These are phyloP conservation scores for Apostichopus japonicus DNA, from an alignment of 35 echinoderm and acorn worm species.

Conservation along the genomic window DNA sequence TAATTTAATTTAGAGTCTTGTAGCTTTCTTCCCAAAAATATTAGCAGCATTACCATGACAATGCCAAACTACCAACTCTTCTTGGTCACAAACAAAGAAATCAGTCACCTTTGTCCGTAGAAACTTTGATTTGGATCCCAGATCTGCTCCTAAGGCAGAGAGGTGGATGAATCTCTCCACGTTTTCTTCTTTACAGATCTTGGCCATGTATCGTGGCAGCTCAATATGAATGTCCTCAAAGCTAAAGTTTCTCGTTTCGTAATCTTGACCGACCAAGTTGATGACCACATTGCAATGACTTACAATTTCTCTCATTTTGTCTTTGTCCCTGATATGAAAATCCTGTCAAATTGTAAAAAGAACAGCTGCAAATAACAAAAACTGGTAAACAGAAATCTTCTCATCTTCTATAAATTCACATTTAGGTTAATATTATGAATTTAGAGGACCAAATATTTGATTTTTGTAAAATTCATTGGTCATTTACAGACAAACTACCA, in stretches of 20 bases:
- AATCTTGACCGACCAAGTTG: constrained; percentile 88
- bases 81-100: background rate
- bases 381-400: background rate
- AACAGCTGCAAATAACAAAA: background rate
- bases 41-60: too few species aligned
- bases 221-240: constrained; percentile 92
- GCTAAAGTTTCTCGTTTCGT: constrained; percentile 89
- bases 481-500: too few species aligned
- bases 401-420: too few species aligned
- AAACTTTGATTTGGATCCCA: constrained; percentile 78
- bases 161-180: constrained; percentile 87
- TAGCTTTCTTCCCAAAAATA: too few species aligned
- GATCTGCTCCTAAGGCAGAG: constrained; percentile 79
- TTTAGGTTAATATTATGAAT: too few species aligned
- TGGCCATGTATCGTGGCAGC: constrained; percentile 69
- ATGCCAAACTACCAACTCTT: too few species aligned
- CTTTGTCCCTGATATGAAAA: constrained; percentile 56
- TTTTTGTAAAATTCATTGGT: too few species aligned
- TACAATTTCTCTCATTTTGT: constrained; percentile 79
- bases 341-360: constrained; percentile 54
- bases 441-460: too few species aligned
- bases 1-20: too few species aligned
- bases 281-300: constrained; percentile 90
- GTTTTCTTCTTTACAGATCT: constrained; percentile 72
- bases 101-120: constrained; percentile 90